phyloP scores from a whole-genome alignment of 2,888 invertebrate genomes.

The Nezara viridula region DNA sequence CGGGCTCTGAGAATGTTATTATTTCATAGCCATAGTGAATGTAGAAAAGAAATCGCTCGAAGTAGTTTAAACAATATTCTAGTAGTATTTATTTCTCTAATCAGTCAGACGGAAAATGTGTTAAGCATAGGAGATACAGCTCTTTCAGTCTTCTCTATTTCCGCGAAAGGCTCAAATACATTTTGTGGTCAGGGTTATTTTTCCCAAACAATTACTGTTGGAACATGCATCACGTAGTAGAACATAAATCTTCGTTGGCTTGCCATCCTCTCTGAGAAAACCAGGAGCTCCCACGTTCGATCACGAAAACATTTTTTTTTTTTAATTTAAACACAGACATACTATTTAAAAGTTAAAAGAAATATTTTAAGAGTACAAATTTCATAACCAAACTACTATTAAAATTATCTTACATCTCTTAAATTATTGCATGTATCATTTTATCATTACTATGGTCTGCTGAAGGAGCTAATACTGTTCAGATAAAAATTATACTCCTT shows the following conservation, averaged over 20 bases:
- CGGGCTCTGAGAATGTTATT: no score
- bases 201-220: not conserved
- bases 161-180: not conserved
- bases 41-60: not conserved
- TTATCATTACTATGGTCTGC: no score
- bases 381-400: no score
- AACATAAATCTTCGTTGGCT: not conserved
- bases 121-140: not conserved
- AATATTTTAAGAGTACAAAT: no score
- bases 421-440: no score
- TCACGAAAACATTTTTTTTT: not conserved
- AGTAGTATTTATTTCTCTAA: not conserved
- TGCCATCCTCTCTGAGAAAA: not conserved
- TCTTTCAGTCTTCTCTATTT: not conserved
- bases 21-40: no score
- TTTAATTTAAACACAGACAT: not conserved
- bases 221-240: not conserved
- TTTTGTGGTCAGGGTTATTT: not conserved
- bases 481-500: no score
- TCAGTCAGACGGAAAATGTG: not conserved
- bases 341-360: no score
- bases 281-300: not conserved
- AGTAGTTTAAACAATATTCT: not conserved
- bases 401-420: no score
- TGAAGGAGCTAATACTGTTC: no score